Percentiles rank a stretch among this genome's conserved stretches.
phyloP scores from a whole-genome alignment of 1,140 invertebrate species.

The Dinothrombium tinctorium region DNA sequence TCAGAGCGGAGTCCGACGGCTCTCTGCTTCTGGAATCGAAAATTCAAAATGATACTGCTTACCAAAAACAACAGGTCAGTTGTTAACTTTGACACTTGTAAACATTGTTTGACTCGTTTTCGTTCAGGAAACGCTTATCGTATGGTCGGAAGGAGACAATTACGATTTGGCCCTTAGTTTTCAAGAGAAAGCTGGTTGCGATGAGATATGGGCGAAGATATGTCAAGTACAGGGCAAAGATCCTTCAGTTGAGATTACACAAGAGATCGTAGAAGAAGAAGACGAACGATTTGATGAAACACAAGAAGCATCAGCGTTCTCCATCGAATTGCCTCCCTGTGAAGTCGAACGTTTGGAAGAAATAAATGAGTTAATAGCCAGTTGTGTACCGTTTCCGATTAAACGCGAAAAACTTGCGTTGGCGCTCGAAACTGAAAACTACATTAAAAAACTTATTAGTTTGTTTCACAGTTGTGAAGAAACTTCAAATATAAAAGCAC shows the following conservation, averaged over 20 bases:
- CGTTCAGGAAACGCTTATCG: slow-evolving; percentile 60
- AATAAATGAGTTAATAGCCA: slow-evolving; percentile 48
- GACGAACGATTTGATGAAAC: slow-evolving; percentile 89
- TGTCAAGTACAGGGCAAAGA: slow-evolving; percentile 97
- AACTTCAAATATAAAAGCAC: slow-evolving; percentile 71
- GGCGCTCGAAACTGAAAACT: slow-evolving; percentile 80
- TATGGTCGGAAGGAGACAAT: slow-evolving; percentile 99
- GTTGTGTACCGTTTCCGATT: slow-evolving; percentile 35
- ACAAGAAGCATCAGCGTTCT: slow-evolving; percentile 35
- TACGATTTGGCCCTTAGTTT: slow-evolving; percentile 97
- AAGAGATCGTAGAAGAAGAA: slow-evolving; percentile 92
- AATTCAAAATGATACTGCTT: slow-evolving; percentile 87
- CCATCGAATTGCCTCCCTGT: slow-evolving; percentile 78
- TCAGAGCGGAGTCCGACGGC: slow-evolving; percentile 82
- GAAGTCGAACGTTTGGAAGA: slow-evolving; percentile 77
- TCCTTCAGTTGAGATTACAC: slow-evolving; percentile 87
- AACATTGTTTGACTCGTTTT: not conserved
- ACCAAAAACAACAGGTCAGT: slow-evolving; percentile 83
- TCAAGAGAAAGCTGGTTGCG: slow-evolving; percentile 97
- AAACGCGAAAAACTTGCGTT: slow-evolving; percentile 81
- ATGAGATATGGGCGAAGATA: slow-evolving; percentile 99
- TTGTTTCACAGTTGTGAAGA: slow-evolving; percentile 94
- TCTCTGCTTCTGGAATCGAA: slow-evolving; percentile 82
- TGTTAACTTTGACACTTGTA: too few species aligned
- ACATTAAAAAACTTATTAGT: slow-evolving; percentile 83